Base-by-base conservation (phyloP, 2,113 vertebrate species). In the Albula goreensis region DNA sequence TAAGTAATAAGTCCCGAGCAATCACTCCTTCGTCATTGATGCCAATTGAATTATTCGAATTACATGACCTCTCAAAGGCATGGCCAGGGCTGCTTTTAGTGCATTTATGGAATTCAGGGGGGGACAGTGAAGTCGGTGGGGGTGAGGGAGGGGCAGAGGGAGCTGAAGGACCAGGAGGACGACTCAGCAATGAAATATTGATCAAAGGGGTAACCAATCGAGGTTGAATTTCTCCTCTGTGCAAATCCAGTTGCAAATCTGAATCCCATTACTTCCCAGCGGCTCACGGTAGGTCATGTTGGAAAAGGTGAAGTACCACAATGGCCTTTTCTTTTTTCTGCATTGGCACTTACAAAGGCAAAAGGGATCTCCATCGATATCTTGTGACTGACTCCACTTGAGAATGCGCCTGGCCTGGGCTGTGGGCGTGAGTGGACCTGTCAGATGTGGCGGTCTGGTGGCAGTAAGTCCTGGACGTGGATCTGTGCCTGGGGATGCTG, bases 121-220 rank as follows among this genome's bases (percentile, higher is more conserved):
- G 63, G 63, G 63, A 22, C 63, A 7, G n/a, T 31, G 70, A 31
- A n/a, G 9, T 10, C 6, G 5, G 70, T 8, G 70, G 70, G 53
- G n/a, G 17, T 19, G 78, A 50, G 5, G 79, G 48, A 22, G 3
- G 13, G 79, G 50, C 48, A 9, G 79, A 49, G 79, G 79, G 41
- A 41, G 17, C 48, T 50, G 79, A 80, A 80, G 79, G 79, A 50
- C 79, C 49, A 4, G 17, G 78, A 80, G 78, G 48, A 50, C 78
- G 17, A 50, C 17, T 50, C 78, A 19, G 10, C 78, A 80, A 50
- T 48, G 41, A 80, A 80, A 80, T 80, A 50, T 80, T 50, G 41
- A 80, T 80, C 78, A 74, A 74, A 74, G 70, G 70, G n/a, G n/a
- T 31, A 74, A 74, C 70, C 70, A 31, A 22, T n/a, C 70, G n/a